Evolutionary conservation across 1,140 invertebrate species (phyloP).

Genomic region (Bactericera cockerelli): DNA sequence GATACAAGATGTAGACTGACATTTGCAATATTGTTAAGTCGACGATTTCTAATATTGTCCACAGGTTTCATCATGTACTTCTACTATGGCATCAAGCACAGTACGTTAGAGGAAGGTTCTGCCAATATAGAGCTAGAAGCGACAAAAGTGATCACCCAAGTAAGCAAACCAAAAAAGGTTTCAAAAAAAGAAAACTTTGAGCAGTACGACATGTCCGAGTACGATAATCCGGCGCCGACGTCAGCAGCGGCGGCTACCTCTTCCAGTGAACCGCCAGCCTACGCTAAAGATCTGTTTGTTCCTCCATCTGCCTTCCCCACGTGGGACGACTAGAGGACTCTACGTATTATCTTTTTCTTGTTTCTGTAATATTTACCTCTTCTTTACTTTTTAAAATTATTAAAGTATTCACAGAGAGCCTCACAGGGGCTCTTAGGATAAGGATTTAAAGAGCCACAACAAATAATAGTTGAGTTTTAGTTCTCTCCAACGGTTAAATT

Average conservation of each 20-base stretch:
- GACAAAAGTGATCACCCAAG: conserved; percentile 21
- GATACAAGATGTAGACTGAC: no score
- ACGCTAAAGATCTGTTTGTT: conserved; percentile 28
- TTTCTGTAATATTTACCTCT: no score
- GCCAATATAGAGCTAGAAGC: conserved; percentile 32
- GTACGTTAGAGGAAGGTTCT: conserved; percentile 47
- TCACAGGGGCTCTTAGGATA: no score
- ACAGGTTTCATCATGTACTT: conserved; percentile 75
- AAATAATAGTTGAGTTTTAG: no score
- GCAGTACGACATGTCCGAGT: conserved; percentile 22
- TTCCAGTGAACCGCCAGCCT: conserved; percentile 30
- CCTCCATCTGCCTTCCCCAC: conserved; percentile 32
- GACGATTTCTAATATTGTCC: background rate
- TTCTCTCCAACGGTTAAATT: no score
- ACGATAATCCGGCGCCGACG: conserved; percentile 11
- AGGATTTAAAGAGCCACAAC: no score
- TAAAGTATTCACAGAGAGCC: no score
- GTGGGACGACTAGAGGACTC: conserved; percentile 42
- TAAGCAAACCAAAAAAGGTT: conserved; percentile 21
- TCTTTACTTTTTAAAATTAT: no score
- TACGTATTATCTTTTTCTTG: no score
- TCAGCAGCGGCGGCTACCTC: background rate
- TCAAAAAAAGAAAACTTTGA: conserved; percentile 32
- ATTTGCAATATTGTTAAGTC: no score
- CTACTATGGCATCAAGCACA: conserved; percentile 80